Conservation (phyloP, 2,888 invertebrate species). For the Muschampia plurimacula region DNA sequence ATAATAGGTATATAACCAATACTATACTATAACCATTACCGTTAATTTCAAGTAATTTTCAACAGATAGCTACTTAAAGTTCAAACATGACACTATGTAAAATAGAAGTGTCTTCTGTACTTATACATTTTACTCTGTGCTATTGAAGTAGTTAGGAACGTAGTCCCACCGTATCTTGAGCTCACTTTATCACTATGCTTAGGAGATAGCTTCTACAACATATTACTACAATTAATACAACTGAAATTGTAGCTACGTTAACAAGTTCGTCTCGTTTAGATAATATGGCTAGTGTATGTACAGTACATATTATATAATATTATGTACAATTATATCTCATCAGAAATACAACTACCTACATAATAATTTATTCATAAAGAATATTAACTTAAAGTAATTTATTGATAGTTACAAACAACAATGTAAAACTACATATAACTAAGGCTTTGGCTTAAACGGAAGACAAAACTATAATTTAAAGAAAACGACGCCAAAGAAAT, state of each 20-base stretch:
- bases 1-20: too few species aligned
- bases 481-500: too few species aligned
- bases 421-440: neutral
- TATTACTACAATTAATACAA: conserved; percentile 27
- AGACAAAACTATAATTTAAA: too few species aligned
- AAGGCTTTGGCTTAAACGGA: too few species aligned
- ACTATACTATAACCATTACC: too few species aligned
- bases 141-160: neutral
- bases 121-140: neutral
- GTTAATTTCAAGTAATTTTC: too few species aligned
- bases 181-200: conserved; percentile 14
- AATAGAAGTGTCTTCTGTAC: neutral
- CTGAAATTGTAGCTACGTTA: neutral
- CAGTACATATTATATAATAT: too few species aligned
- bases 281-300: neutral
- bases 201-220: conserved; percentile 17
- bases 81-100: too few species aligned
- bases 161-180: conserved; percentile 5
- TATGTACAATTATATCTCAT: neutral
- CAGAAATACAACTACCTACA: neutral
- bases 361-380: neutral
- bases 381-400: neutral
- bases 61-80: too few species aligned
- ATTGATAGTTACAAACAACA: neutral
- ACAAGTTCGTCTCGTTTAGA: neutral